Percentiles rank a stretch among this genome's conserved stretches.
These are phyloP conservation scores for Lamellibrachia columna DNA, from an alignment of 2,888 invertebrate genomes.

Conservation along the genomic window DNA sequence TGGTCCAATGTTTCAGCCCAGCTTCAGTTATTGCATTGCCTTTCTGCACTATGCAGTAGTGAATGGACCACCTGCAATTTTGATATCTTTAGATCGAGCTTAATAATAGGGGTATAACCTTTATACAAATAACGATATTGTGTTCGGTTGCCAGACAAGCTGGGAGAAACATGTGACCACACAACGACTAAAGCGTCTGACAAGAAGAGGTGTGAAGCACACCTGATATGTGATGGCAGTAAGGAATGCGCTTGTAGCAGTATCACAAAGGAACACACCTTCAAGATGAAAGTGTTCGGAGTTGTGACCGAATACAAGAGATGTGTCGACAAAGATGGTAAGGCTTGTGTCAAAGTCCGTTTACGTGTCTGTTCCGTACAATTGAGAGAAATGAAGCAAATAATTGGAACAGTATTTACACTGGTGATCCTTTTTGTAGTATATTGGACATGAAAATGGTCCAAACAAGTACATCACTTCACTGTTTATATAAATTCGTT, in stretches of 20 bases:
- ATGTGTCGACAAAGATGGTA: constrained; percentile 5
- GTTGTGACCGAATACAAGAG: neutral
- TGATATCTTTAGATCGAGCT: neutral
- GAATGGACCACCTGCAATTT: neutral
- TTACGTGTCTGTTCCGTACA: no score
- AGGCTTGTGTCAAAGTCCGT: neutral
- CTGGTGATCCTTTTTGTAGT: neutral
- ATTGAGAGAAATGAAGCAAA: no score
- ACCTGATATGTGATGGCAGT: neutral
- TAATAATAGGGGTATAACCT: neutral
- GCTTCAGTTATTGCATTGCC: neutral
- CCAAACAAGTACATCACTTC: neutral
- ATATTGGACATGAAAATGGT: neutral
- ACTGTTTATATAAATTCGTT: neutral
- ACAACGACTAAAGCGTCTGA: neutral
- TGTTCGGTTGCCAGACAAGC: neutral
- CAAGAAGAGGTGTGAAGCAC: neutral
- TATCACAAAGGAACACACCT: neutral
- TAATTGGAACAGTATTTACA: neutral
- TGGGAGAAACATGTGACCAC: constrained; percentile 9
- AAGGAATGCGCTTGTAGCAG: neutral
- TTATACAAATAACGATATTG: neutral
- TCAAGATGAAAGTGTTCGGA: neutral
- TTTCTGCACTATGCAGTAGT: neutral
- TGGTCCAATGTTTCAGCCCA: neutral